Percentiles rank a stretch among this genome's conserved stretches.
Evolutionary conservation across 2,113 vertebrate genomes (phyloP).

Genomic region (Corydoras sp.): DNA sequence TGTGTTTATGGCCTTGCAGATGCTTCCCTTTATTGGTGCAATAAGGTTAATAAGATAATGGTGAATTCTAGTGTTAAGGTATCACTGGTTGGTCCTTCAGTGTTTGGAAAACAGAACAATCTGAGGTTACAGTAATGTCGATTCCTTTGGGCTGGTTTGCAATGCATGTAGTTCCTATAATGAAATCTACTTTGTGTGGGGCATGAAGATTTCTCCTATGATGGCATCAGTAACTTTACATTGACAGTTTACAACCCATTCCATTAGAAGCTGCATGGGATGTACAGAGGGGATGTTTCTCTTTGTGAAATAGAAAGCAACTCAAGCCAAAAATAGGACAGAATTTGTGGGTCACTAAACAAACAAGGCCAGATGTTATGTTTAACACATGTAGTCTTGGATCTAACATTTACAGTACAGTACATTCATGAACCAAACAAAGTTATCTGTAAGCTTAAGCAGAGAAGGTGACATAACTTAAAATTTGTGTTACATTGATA

Average conservation of each 20-base stretch:
- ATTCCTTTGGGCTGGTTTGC: too few species aligned
- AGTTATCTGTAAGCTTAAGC: slow-evolving; percentile 20
- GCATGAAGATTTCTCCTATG: too few species aligned
- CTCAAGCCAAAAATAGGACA: slow-evolving; percentile 26
- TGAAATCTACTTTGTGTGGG: background rate
- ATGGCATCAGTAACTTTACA: background rate
- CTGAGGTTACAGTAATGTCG: too few species aligned
- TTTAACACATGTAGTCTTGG: slow-evolving; percentile 19
- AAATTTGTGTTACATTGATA: slow-evolving; percentile 3
- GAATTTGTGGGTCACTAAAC: slow-evolving; percentile 26
- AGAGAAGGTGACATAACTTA: slow-evolving; percentile 17
- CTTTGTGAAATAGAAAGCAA: slow-evolving; percentile 16
- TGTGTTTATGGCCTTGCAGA: too few species aligned
- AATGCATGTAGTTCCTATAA: background rate
- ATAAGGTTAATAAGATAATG: too few species aligned
- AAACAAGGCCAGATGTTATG: slow-evolving; percentile 24
- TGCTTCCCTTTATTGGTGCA: too few species aligned
- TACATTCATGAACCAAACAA: slow-evolving; percentile 11
- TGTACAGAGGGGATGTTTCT: slow-evolving; percentile 5
- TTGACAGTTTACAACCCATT: slow-evolving; percentile 19
- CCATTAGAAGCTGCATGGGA: background rate
- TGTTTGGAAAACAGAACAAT: too few species aligned
- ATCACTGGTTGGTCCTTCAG: too few species aligned
- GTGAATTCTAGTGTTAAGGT: too few species aligned
- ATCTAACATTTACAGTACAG: slow-evolving; percentile 15